Percentiles rank a stretch among this genome's conserved stretches.
Conservation (phyloP, 2,888 invertebrate species). For the Macrophya alboannulata region DNA sequence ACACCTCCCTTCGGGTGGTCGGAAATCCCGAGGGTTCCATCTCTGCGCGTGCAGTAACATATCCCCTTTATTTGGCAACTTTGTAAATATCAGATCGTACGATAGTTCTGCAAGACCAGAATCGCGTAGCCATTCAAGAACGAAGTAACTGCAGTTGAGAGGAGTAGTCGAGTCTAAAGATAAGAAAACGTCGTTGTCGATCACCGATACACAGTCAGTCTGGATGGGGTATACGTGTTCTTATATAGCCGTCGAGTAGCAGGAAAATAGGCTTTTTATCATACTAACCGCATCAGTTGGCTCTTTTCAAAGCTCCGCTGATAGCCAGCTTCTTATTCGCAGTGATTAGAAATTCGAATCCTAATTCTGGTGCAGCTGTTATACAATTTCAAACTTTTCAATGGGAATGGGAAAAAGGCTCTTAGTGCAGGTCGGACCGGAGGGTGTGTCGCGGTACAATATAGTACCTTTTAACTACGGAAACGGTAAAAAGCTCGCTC, state of each 20-base stretch:
- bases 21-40: conserved; percentile 50
- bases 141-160: conserved; percentile 47
- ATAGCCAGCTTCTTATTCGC: too few relatives aligned
- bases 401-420: conserved; percentile 66
- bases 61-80: conserved; percentile 56
- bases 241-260: not conserved
- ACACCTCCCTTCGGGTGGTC: conserved; percentile 38
- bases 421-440: conserved; percentile 73
- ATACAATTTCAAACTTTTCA: conserved; percentile 62
- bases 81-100: conserved; percentile 55
- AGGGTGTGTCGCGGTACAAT: conserved; percentile 69
- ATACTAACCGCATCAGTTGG: not conserved
- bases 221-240: not conserved
- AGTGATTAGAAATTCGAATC: not conserved
- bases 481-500: conserved; percentile 51
- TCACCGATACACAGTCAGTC: conserved; percentile 30
- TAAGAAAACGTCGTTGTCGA: conserved; percentile 48
- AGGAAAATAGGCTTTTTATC: not conserved
- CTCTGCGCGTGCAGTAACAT: not conserved
- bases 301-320: not conserved
- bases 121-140: conserved; percentile 39
- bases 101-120: conserved; percentile 6
- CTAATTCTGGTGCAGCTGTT: not conserved
- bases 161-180: conserved; percentile 11
- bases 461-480: conserved; percentile 73